phyloP scores from a whole-genome alignment of 2,888 invertebrate species.

The Hermaeophaga mercurialis region DNA sequence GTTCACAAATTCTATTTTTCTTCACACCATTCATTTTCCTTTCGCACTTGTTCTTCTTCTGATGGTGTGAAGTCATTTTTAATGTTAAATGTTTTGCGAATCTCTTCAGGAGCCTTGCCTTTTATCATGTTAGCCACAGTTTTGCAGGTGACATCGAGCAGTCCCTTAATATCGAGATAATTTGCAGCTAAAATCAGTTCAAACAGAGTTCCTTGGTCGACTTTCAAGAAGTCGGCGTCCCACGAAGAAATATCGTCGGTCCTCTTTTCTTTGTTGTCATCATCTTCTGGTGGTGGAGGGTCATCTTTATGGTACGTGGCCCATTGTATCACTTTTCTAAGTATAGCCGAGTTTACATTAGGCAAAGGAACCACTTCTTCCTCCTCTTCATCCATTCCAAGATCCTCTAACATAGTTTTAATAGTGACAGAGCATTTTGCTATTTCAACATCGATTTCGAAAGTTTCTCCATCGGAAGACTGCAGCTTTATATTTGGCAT shows the following conservation, averaged over 20 bases:
- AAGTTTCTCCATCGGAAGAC: constrained; percentile 93
- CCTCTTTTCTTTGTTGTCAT: constrained; percentile 96
- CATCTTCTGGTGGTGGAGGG: constrained; percentile 94
- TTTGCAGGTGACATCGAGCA: constrained; percentile 97
- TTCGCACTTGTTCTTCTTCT: constrained; percentile 97
- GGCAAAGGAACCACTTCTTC: constrained; percentile 96
- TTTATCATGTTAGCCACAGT: constrained; percentile 99
- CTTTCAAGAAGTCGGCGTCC: constrained; percentile 99
- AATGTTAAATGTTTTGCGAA: constrained; percentile 95
- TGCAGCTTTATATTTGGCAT: constrained; percentile 96
- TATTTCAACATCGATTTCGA: constrained; percentile 95
- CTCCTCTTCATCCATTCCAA: constrained; percentile 89
- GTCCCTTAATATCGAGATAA: constrained; percentile 93
- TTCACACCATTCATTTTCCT: constrained; percentile 94
- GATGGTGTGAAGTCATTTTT: constrained; percentile 95
- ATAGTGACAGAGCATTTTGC: constrained; percentile 98
- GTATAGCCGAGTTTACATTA: constrained; percentile 95
- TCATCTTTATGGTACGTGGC: constrained; percentile 95
- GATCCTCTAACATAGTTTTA: constrained; percentile 96
- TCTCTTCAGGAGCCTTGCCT: constrained; percentile 97
- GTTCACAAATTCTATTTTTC: constrained; percentile 66
- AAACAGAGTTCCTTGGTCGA: constrained; percentile 95
- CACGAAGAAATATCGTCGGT: constrained; percentile 98
- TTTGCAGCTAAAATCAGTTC: constrained; percentile 97
- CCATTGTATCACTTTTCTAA: constrained; percentile 94